Base-by-base conservation (phyloP, 1,140 invertebrate species). In the Drosophila mojavensis region DNA sequence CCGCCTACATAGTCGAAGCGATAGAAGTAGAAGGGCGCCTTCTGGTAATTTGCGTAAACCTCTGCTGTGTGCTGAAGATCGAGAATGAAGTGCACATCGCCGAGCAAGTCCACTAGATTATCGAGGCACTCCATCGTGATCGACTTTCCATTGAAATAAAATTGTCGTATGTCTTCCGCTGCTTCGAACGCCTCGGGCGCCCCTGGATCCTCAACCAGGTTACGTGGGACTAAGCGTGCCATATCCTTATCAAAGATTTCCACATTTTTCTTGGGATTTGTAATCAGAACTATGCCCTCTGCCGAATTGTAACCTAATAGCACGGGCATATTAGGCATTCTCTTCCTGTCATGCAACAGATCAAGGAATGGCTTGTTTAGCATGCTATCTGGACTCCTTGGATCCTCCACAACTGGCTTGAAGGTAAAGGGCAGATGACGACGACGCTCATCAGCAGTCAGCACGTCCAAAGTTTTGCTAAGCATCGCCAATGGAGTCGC, bases 1-100 rank as follows among this genome's bases (percentile, higher is more conserved):
- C 92, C 93, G 15, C 94, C 94, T 48, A 94, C 93, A 72, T 94
- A 94, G 3, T 92, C 93, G 64, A 94, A 93, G 24, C 93, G 92
- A 67, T 94, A 94, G 33, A 92, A 92, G 36, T 84, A 92, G 5
- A 92, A 41, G 0, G 90, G 88, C 5, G 24, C 48, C 1, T 39
- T 58, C 62, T 92, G 91, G 39, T 76, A 62, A 15, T 60, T 65
- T 5, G 45, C 72, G 43, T 91, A 83, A 33, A 89, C 73, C 53
- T 92, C 84, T 1, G 76, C 78, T 0, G 89, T 78, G 7, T 62
- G 36, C 28, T 90, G 83, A 10, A 88, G 33, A 28, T 89, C 82
- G 24, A 90, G 75, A 5, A 33, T 78, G 26, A 92, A 92, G 47
- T 91, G 83, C 24, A 81, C 85, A 24, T 91, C 90, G 1, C 64